Conservation (phyloP, 2,113 vertebrate species). For the Lepus americanus region DNA sequence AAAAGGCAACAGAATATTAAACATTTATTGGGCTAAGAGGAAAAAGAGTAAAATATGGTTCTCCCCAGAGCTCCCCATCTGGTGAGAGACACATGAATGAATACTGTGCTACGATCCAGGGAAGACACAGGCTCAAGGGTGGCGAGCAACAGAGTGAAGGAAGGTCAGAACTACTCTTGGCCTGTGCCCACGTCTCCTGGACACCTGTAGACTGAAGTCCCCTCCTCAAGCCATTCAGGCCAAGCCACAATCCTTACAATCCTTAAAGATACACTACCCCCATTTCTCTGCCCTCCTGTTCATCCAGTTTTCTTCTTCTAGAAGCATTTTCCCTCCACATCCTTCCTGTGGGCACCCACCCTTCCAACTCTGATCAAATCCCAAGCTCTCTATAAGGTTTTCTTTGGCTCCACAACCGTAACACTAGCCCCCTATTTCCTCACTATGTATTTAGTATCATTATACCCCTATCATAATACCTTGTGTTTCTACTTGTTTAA, state of each 20-base stretch:
- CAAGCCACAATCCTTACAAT: fast-evolving
- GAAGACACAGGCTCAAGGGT: background rate
- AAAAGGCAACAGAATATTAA: background rate
- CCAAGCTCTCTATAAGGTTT: background rate
- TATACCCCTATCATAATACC: background rate
- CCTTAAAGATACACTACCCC: background rate
- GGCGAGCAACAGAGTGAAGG: background rate
- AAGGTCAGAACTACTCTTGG: background rate
- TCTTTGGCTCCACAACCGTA: background rate
- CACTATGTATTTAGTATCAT: background rate
- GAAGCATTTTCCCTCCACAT: background rate
- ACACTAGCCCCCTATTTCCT: background rate
- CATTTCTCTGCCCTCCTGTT: background rate
- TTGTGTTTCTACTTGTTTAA: background rate
- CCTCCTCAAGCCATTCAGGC: background rate
- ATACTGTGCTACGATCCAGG: background rate
- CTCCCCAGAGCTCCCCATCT: background rate
- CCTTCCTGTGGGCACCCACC: background rate
- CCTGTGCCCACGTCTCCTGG: background rate
- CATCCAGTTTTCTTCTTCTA: background rate
- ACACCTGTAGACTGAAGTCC: background rate
- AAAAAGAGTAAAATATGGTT: background rate
- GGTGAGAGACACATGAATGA: background rate
- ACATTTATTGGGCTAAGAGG: background rate
- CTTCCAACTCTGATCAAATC: background rate